Conservation (phyloP, 30 jellyfish, hydroid and myxozoan species). For the Hydractinia echinata region DNA sequence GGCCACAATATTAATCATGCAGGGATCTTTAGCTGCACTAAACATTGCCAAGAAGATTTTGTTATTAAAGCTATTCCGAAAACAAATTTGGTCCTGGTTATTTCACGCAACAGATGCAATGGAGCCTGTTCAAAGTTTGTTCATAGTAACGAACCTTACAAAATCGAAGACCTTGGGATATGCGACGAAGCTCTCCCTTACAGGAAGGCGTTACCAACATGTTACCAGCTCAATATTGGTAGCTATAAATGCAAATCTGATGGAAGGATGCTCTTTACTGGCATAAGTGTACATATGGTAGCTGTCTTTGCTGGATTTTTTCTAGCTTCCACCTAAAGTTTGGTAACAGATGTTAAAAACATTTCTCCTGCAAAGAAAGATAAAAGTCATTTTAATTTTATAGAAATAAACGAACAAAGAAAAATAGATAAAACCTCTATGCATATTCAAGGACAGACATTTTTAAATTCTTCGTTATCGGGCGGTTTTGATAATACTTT, state of each 20-base stretch:
- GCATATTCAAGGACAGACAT: too few relatives aligned
- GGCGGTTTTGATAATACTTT: too few relatives aligned
- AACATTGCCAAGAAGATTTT: not conserved
- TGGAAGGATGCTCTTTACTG: too few relatives aligned
- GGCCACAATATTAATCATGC: not conserved
- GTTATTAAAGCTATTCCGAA: not conserved
- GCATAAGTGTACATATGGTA: too few relatives aligned
- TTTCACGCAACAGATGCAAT: not conserved
- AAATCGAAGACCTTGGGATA: not conserved
- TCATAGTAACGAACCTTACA: not conserved
- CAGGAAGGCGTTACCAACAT: constrained; percentile 2
- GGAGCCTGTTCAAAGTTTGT: not conserved
- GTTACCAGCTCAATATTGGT: not conserved
- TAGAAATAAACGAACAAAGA: too few relatives aligned
- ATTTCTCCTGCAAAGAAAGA: too few relatives aligned
- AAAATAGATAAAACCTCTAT: too few relatives aligned
- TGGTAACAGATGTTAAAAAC: too few relatives aligned
- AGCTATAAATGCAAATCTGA: not conserved
- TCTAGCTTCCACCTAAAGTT: too few relatives aligned
- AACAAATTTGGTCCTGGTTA: constrained; percentile 9
- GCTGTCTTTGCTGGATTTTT: too few relatives aligned
- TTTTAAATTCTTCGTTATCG: too few relatives aligned
- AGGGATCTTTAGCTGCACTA: not conserved
- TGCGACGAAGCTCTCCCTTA: not conserved
- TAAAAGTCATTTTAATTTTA: too few relatives aligned